A percentile compares a stretch with the other conserved stretches of the same genome.
Evolutionary conservation across 1,140 invertebrate genomes (phyloP).

Genomic region (Dolichoris vasculosae): DNA sequence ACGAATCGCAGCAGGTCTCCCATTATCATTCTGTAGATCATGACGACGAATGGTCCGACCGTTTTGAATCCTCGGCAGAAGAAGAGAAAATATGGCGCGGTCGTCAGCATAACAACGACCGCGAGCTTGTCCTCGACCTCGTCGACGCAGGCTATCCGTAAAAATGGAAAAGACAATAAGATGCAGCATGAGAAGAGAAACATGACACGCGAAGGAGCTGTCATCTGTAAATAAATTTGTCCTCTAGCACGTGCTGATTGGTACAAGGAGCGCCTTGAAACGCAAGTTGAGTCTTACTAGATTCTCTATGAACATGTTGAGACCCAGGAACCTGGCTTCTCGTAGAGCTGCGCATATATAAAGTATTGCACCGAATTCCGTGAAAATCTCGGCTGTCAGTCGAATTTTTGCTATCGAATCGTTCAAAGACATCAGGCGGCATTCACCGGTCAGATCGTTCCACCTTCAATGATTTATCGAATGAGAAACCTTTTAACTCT

Average conservation of each 20-base stretch:
- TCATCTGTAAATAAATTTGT: slow-evolving; percentile 79
- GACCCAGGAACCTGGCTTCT: slow-evolving; percentile 88
- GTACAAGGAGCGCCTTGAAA: background rate
- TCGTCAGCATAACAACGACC: slow-evolving; percentile 95
- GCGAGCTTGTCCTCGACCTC: slow-evolving; percentile 92
- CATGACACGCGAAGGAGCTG: slow-evolving; percentile 91
- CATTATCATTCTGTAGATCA: slow-evolving; percentile 99
- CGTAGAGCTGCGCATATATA: slow-evolving; percentile 88
- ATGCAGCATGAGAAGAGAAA: slow-evolving; percentile 94
- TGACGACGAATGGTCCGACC: slow-evolving; percentile 98
- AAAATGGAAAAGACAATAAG: slow-evolving; percentile 87
- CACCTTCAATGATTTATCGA: slow-evolving; percentile 73
- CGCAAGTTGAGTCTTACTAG: slow-evolving; percentile 77
- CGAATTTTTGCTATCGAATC: slow-evolving; percentile 78
- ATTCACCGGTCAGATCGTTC: slow-evolving; percentile 81
- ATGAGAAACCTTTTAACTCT: background rate
- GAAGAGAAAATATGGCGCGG: slow-evolving; percentile 98
- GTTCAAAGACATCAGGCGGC: slow-evolving; percentile 80
- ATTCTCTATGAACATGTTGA: slow-evolving; percentile 94
- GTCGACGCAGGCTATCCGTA: slow-evolving; percentile 88
- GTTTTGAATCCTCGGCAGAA: slow-evolving; percentile 98
- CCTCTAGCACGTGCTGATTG: background rate
- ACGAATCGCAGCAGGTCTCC: slow-evolving; percentile 96
- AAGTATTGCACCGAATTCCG: slow-evolving; percentile 84
- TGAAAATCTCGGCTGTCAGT: slow-evolving; percentile 80